phyloP scores from a whole-genome alignment of 2,797 vertebrate species.

The Muscicapa striata region DNA sequence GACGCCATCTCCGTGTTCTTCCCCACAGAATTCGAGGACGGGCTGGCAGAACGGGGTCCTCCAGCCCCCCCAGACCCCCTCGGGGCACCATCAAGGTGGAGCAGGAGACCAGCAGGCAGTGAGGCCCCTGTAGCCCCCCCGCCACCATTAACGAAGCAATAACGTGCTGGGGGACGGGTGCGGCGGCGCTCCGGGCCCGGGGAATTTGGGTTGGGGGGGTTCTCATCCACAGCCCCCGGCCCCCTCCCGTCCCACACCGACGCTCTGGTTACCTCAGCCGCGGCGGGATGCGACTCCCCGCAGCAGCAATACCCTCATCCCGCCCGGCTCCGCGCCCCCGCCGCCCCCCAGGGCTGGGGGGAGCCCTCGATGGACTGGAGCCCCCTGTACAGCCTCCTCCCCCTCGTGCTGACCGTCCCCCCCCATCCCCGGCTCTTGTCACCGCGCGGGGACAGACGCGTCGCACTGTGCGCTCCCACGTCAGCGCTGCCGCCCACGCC shows the following conservation, averaged over 20 bases:
- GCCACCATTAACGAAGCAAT: slow-evolving; percentile 73
- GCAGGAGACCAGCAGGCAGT: slow-evolving; percentile 77
- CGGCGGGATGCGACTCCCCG: neutral
- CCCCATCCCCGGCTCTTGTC: neutral
- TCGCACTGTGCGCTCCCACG: neutral
- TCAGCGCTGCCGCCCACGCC: neutral
- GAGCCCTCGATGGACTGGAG: neutral
- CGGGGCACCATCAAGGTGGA: slow-evolving; percentile 86
- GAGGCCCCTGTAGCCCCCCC: slow-evolving; percentile 65
- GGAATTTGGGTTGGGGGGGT: neutral
- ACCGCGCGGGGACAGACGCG: neutral
- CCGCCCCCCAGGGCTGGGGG: neutral
- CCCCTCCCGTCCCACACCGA: neutral
- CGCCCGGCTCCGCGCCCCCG: neutral
- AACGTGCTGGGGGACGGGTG: slow-evolving; percentile 56
- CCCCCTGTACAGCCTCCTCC: neutral
- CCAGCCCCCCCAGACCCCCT: slow-evolving; percentile 77
- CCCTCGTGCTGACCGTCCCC: neutral
- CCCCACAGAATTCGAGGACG: slow-evolving; percentile 84
- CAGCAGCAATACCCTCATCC: slow-evolving; percentile 28
- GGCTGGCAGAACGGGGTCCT: slow-evolving; percentile 79
- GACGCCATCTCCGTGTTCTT: neutral
- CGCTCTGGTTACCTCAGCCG: slow-evolving; percentile 47
- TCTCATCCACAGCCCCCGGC: neutral
- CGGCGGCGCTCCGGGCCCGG: slow-evolving; percentile 33